Percentiles rank a stretch among this genome's conserved stretches.
phyloP scores from a whole-genome alignment of 2,888 invertebrate species.

The Tipula lateralis region DNA sequence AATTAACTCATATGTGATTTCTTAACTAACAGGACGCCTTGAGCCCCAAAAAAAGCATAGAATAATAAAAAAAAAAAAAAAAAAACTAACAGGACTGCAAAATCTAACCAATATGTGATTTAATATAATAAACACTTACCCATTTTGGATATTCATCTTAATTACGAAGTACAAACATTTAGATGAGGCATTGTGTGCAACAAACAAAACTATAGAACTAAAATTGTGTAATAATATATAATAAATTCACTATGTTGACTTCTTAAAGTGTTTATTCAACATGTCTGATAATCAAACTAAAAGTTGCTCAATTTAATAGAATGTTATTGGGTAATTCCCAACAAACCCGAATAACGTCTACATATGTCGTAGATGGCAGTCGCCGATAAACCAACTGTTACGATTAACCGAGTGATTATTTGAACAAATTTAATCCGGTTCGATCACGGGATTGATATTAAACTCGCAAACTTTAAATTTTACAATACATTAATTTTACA shows the following conservation, averaged over 20 bases:
- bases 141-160: constrained; percentile 37
- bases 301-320: not conserved
- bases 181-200: constrained; percentile 35
- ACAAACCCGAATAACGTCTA: not conserved
- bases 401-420: too few relatives aligned
- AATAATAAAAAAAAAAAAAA: too few relatives aligned
- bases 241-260: not conserved
- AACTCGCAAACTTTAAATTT: too few relatives aligned
- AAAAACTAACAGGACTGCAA: too few relatives aligned
- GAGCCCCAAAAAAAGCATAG: too few relatives aligned
- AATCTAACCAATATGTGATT: not conserved
- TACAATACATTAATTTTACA: too few relatives aligned
- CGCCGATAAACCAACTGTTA: too few relatives aligned
- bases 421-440: too few relatives aligned
- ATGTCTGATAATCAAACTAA: not conserved
- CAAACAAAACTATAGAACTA: not conserved
- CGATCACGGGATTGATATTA: too few relatives aligned
- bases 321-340: not conserved
- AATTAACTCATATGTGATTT: too few relatives aligned
- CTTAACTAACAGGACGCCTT: too few relatives aligned
- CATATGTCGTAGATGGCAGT: too few relatives aligned
- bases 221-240: not conserved
- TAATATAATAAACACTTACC: constrained; percentile 25
- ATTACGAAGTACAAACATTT: constrained; percentile 27
- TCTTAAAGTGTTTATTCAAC: not conserved